Conservation (phyloP, 2,888 invertebrate species). For the Acrobasis repandana region DNA sequence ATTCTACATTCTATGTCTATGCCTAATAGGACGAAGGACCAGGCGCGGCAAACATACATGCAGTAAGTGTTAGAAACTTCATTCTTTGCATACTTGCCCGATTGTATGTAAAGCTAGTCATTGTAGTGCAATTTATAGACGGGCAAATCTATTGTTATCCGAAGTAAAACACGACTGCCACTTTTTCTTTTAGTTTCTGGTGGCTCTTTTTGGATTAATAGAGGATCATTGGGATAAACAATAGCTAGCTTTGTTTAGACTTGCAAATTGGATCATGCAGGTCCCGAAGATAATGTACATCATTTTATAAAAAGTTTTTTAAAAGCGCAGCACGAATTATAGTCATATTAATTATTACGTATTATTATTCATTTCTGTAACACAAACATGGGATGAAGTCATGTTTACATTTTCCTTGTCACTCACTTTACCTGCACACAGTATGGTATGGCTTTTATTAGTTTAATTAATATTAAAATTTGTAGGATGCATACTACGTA, state of each 20-base stretch:
- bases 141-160: slow-evolving; percentile 15
- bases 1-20: not conserved
- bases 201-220: not conserved
- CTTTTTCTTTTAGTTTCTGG: not conserved
- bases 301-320: too few relatives aligned
- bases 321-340: not conserved
- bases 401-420: slow-evolving; percentile 5
- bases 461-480: slow-evolving; percentile 4
- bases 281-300: too few relatives aligned
- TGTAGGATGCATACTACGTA: slow-evolving; percentile 10
- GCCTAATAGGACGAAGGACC: not conserved
- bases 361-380: not conserved
- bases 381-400: not conserved
- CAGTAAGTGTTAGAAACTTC: slow-evolving; percentile 13
- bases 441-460: not conserved
- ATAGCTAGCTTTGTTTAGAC: not conserved
- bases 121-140: slow-evolving; percentile 17
- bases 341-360: not conserved
- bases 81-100: slow-evolving; percentile 20
- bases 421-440: not conserved
- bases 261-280: too few relatives aligned
- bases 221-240: not conserved
- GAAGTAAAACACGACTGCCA: not conserved
- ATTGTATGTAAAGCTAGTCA: slow-evolving; percentile 28
- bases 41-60: not conserved